phyloP scores from a whole-genome alignment of 2,113 vertebrate genomes.

The Lepisosteus oculatus region DNA sequence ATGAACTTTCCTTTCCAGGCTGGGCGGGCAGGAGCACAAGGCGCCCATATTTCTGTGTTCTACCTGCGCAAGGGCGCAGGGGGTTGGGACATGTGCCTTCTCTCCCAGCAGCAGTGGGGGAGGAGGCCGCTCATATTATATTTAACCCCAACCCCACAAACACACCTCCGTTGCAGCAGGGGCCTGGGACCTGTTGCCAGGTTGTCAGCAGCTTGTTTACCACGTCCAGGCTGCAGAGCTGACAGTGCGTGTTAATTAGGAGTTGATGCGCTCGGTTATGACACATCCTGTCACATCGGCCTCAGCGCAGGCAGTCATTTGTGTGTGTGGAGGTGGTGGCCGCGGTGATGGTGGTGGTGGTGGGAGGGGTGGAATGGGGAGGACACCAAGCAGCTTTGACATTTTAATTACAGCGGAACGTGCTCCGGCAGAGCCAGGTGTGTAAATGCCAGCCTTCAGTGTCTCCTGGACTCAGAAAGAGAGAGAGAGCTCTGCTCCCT shows the following conservation, averaged over 20 bases:
- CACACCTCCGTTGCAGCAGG: background rate
- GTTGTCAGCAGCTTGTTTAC: conserved; percentile 18
- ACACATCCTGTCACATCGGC: conserved; percentile 35
- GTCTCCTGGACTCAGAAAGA: background rate
- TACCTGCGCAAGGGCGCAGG: no score
- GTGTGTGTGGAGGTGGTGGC: background rate
- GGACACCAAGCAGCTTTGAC: background rate
- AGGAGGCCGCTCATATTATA: no score
- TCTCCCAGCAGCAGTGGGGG: background rate
- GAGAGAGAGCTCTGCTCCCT: background rate
- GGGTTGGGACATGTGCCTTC: background rate
- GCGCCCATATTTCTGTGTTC: no score
- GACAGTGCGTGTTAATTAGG: conserved; percentile 38
- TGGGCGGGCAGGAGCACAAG: no score
- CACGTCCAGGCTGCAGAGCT: conserved; percentile 21
- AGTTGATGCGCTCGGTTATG: conserved; percentile 33
- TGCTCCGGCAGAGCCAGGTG: background rate
- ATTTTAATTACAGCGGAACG: background rate
- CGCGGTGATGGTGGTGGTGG: conserved; percentile 16
- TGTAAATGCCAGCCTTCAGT: background rate
- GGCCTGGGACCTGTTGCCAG: background rate
- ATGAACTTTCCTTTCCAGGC: no score
- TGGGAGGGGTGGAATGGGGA: conserved; percentile 25
- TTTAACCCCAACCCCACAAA: no score
- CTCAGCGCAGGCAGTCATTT: conserved; percentile 30